phyloP scores from a whole-genome alignment of 1,140 invertebrate genomes.

The Ridgeia piscesae region DNA sequence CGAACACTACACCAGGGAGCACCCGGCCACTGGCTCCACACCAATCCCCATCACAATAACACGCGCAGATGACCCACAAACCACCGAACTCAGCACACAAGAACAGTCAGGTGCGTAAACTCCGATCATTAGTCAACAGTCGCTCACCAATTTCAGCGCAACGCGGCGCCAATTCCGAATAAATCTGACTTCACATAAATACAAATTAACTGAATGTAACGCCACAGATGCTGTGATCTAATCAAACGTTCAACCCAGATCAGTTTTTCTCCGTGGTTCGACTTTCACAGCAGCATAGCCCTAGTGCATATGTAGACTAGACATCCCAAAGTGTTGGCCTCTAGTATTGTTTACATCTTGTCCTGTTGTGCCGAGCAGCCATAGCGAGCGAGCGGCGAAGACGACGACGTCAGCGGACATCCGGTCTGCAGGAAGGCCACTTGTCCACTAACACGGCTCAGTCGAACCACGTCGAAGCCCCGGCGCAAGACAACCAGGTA shows the following conservation, averaged over 20 bases:
- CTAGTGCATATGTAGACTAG: neutral
- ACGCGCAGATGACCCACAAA: neutral
- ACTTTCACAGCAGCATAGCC: neutral
- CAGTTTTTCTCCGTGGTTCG: too few relatives aligned
- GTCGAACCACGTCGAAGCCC: neutral
- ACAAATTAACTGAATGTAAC: too few relatives aligned
- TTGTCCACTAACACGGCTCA: neutral
- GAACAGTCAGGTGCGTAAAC: neutral
- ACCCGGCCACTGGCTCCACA: neutral
- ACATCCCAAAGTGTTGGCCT: neutral
- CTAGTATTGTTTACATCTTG: too few relatives aligned
- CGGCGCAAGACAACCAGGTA: neutral
- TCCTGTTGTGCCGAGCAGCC: neutral
- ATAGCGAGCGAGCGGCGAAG: slow-evolving; percentile 9
- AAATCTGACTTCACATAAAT: too few relatives aligned
- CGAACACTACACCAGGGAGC: neutral
- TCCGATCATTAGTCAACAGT: too few relatives aligned
- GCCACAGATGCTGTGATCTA: too few relatives aligned
- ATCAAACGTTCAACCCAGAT: too few relatives aligned
- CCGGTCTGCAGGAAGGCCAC: neutral
- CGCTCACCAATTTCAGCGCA: too few relatives aligned
- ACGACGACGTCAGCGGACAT: neutral
- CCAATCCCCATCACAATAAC: neutral
- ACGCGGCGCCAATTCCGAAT: too few relatives aligned
- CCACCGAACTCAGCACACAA: neutral